Base-by-base conservation (phyloP, 2,113 vertebrate genomes). In the Polypterus senegalus region DNA sequence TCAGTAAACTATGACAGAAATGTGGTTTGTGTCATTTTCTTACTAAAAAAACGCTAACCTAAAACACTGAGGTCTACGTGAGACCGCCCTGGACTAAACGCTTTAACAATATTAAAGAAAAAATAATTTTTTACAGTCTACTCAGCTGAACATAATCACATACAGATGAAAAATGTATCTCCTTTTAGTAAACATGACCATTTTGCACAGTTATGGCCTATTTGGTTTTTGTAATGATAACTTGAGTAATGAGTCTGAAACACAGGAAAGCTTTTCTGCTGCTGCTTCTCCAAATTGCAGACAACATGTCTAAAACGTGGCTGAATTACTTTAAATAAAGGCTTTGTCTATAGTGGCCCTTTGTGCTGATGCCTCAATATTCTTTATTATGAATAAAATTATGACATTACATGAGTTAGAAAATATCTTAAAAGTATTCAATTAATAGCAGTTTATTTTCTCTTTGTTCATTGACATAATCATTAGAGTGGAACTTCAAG, bases 151-250 rank as follows among this genome's bases (percentile, higher is more conserved):
- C 46, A 55, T 49, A 68, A 68, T 65, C 61, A 53, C 59, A 58
- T 64, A 65, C 66, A 68, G 63, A 68, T 57, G 60, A 65, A 47
- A 43, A 57, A 64, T 53, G 4, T 45, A 59, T 64, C 10, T 5
- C 45, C 9, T 45, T 57, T 63, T 63, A 57, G 49, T 58, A 58
- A 10, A 64, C 57, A 64, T 59, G 56, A 49, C 11, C 51, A 46
- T 59, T 56, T 59, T 27, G 9, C 9, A 59, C 57, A 59, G 49
- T 52, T 49, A 11, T 49, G 46, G 27, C 11, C 48, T 45, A n/a
- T 46, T 53, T 52, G 54, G 46, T 59, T 59, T 45, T 56, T 49
- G 6, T 55, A 62, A 45, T 27, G 2, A 27, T 45, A 43, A 43
- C 59, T 54, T 62, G 49, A 62, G 61, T 61, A 65, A 54, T 10